Conservation (phyloP, 1,140 invertebrate genomes). For the Cherax quadricarinatus region DNA sequence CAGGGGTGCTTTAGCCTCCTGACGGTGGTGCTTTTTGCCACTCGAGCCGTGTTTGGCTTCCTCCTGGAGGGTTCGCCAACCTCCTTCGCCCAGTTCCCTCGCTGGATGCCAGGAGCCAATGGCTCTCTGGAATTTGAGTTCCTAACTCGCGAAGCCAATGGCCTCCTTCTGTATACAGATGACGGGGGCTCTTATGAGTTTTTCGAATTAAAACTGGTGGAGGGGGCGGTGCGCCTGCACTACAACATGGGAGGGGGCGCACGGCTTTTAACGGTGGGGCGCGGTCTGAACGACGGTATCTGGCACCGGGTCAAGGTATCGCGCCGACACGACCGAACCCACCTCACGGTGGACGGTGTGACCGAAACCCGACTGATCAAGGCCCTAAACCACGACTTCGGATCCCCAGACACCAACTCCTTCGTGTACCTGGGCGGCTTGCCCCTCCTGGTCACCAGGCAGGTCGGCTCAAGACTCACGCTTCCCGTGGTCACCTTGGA, state of each 20-base stretch:
- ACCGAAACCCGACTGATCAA: conserved; percentile 81
- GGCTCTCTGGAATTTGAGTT: conserved; percentile 94
- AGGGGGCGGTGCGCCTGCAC: conserved; percentile 89
- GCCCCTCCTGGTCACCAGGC: conserved; percentile 92
- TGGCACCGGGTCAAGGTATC: conserved; percentile 89
- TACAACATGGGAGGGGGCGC: conserved; percentile 92
- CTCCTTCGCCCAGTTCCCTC: conserved; percentile 92
- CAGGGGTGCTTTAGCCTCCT: conserved; percentile 43
- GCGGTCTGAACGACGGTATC: conserved; percentile 90
- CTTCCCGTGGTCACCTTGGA: conserved; percentile 94
- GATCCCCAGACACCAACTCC: conserved; percentile 92
- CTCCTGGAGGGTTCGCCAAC: conserved; percentile 86
- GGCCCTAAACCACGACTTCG: conserved; percentile 79
- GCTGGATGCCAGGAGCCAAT: conserved; percentile 92
- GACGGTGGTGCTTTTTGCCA: conserved; percentile 56
- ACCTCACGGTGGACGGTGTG: conserved; percentile 87
- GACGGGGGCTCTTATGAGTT: conserved; percentile 96
- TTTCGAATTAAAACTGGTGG: conserved; percentile 95
- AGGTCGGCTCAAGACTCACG: conserved; percentile 84
- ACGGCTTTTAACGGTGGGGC: conserved; percentile 90
- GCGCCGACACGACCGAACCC: conserved; percentile 86
- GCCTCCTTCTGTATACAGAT: conserved; percentile 93
- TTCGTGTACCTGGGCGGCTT: conserved; percentile 95
- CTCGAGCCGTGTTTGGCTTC: conserved; percentile 73
- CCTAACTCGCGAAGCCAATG: conserved; percentile 92